These are phyloP conservation scores for Eupithecia subfuscata DNA, from an alignment of 2,888 invertebrate species.

Conservation along the genomic window DNA sequence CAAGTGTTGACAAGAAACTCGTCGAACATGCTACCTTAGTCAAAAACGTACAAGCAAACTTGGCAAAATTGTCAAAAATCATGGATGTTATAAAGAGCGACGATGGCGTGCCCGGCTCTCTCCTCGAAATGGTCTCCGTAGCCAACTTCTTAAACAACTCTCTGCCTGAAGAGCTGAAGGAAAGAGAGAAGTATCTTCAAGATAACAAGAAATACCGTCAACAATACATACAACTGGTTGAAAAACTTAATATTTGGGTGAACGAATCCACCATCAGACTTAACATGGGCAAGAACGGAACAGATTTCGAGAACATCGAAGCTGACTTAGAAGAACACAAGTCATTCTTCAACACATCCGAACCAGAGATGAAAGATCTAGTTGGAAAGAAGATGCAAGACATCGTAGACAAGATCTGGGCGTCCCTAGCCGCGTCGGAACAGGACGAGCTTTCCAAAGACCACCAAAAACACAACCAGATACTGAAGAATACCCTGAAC, in stretches of 20 bases:
- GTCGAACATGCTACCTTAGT: constrained; percentile 89
- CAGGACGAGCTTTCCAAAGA: constrained; percentile 93
- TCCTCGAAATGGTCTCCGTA: constrained; percentile 93
- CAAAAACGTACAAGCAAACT: constrained; percentile 87
- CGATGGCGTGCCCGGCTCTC: constrained; percentile 90
- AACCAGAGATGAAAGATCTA: constrained; percentile 90
- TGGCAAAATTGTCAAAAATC: constrained; percentile 88
- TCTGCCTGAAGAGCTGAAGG: constrained; percentile 91
- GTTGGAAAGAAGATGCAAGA: constrained; percentile 92
- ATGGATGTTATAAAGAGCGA: constrained; percentile 89
- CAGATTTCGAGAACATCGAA: constrained; percentile 93
- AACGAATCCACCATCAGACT: constrained; percentile 91
- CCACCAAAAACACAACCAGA: constrained; percentile 91
- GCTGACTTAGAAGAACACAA: constrained; percentile 94
- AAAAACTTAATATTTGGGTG: constrained; percentile 92
- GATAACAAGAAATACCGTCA: constrained; percentile 90
- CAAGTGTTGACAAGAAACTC: constrained; percentile 92
- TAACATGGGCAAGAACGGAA: constrained; percentile 91
- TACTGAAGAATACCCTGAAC: constrained; percentile 91
- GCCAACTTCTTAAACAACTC: constrained; percentile 90
- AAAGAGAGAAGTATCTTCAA: constrained; percentile 91
- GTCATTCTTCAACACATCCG: constrained; percentile 90
- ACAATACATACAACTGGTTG: constrained; percentile 90
- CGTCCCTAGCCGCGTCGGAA: constrained; percentile 90
- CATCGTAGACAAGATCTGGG: constrained; percentile 94